A percentile compares a stretch with the other conserved stretches of the same genome.
These are phyloP conservation scores for Myripristis jacobus DNA, from an alignment of 2,797 vertebrate species.

Conservation along the genomic window DNA sequence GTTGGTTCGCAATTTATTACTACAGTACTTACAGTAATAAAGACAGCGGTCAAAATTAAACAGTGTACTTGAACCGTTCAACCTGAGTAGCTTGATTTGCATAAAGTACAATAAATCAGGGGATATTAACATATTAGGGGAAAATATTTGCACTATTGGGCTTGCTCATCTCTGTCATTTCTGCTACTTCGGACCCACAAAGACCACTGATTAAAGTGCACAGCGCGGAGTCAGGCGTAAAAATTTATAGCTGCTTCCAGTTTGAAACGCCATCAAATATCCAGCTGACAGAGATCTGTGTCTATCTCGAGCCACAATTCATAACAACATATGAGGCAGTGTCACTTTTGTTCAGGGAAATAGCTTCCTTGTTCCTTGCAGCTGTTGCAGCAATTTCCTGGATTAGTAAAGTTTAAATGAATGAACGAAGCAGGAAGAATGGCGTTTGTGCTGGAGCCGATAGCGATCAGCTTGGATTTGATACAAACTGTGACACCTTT, in stretches of 20 bases:
- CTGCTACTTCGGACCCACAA: conserved; percentile 6
- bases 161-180: conserved; percentile 15
- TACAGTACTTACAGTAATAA: too few relatives aligned
- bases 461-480: conserved; percentile 55
- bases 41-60: too few relatives aligned
- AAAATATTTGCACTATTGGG: conserved; percentile 9
- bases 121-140: neutral
- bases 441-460: conserved; percentile 39
- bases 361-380: conserved; percentile 73
- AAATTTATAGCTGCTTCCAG: conserved; percentile 55
- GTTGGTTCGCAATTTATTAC: neutral
- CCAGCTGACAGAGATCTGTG: conserved; percentile 60
- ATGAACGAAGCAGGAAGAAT: conserved; percentile 35
- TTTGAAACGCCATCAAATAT: conserved; percentile 55
- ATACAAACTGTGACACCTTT: conserved; percentile 29
- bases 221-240: neutral
- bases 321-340: conserved; percentile 48
- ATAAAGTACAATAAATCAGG: conserved; percentile 22
- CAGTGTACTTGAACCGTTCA: neutral
- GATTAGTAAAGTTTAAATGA: conserved; percentile 64
- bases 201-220: conserved; percentile 27
- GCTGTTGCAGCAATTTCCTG: conserved; percentile 68
- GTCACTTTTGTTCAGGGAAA: conserved; percentile 39
- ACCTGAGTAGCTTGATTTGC: conserved; percentile 6
- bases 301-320: conserved; percentile 61